A percentile compares a stretch with the other conserved stretches of the same genome.
These are phyloP conservation scores for Harpagus bidentatus DNA, from an alignment of 2,113 vertebrate species.

Conservation along the genomic window DNA sequence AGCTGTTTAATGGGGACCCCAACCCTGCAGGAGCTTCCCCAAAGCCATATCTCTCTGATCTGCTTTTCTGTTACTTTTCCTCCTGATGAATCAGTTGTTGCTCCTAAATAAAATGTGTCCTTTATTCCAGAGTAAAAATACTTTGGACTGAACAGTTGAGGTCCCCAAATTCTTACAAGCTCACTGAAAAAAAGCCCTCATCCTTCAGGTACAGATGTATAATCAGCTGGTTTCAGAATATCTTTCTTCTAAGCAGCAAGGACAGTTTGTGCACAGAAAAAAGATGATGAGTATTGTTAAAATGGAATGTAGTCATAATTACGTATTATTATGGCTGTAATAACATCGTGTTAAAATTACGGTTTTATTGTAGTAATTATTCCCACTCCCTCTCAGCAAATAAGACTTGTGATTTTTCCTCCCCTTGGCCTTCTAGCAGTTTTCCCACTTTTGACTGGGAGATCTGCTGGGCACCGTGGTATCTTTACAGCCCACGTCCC, in stretches of 20 bases:
- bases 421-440: not conserved
- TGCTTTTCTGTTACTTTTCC: not conserved
- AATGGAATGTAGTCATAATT: not conserved
- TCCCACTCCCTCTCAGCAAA: not conserved
- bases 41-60: not conserved
- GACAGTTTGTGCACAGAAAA: not conserved
- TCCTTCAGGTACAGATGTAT: not conserved
- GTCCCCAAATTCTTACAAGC: not conserved
- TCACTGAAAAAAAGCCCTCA: not conserved
- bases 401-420: not conserved
- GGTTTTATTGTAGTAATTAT: not conserved
- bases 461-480: not conserved
- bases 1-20: not conserved
- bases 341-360: not conserved
- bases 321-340: not conserved
- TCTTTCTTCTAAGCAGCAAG: not conserved
- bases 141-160: not conserved
- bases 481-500: not conserved
- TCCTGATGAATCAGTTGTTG: not conserved
- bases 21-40: not conserved
- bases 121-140: not conserved
- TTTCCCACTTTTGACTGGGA: not conserved
- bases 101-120: not conserved
- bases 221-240: not conserved
- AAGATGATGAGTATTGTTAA: not conserved